Percentiles rank a stretch among this genome's conserved stretches.
phyloP scores from a whole-genome alignment of 2,797 vertebrate genomes.

The Silurus aristotelis region DNA sequence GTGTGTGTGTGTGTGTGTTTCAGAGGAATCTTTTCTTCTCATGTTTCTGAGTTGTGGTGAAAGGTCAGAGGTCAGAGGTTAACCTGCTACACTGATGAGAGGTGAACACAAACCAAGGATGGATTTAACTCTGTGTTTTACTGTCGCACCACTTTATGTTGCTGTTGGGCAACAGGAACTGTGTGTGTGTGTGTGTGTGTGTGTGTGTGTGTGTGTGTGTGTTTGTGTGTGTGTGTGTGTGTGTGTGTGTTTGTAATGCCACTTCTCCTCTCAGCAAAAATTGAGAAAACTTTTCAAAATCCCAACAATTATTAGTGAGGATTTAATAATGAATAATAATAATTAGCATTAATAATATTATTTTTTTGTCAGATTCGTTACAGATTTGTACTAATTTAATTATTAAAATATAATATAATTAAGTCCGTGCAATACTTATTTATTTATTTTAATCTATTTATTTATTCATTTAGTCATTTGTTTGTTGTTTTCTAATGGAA shows the following conservation, averaged over 20 bases:
- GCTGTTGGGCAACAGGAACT: background rate
- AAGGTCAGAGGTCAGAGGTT: slow-evolving; percentile 15
- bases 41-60: background rate
- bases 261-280: background rate
- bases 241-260: background rate
- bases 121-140: background rate
- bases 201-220: background rate
- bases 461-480: background rate
- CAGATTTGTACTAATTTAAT: no score
- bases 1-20: background rate
- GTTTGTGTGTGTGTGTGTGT: background rate
- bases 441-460: background rate
- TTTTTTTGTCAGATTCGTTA: no score
- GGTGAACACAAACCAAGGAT: background rate
- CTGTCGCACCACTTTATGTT: background rate
- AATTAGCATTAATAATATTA: background rate
- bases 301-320: background rate
- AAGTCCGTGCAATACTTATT: background rate
- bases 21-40: background rate
- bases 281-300: background rate
- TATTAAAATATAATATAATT: no score
- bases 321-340: background rate
- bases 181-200: background rate
- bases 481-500: no score
- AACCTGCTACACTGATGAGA: background rate